phyloP scores from a whole-genome alignment of 2,888 invertebrate genomes.

The Clunio marinus region DNA sequence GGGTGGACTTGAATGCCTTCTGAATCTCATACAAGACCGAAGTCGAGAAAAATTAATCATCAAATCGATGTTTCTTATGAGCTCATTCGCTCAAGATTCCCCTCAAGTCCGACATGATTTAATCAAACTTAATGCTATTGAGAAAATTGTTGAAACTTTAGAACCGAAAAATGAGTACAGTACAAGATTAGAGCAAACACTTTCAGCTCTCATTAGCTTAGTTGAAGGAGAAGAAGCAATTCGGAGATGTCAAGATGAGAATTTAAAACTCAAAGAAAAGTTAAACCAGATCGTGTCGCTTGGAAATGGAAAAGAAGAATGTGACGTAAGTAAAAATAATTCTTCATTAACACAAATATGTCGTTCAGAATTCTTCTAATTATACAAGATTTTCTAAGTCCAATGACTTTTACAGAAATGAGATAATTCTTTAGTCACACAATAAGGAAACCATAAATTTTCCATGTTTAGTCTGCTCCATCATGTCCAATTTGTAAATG shows the following conservation, averaged over 20 bases:
- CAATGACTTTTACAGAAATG: constrained; percentile 21
- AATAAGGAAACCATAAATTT: constrained; percentile 31
- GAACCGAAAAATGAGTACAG: constrained; percentile 41
- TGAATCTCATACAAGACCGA: constrained; percentile 57
- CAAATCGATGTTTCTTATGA: constrained; percentile 70
- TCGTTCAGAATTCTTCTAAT: background rate
- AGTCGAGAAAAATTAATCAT: constrained; percentile 58
- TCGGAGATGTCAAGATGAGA: constrained; percentile 36
- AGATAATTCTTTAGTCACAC: background rate
- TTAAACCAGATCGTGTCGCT: background rate
- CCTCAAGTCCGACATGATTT: constrained; percentile 52
- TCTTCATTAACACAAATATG: background rate
- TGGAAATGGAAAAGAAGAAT: constrained; percentile 29
- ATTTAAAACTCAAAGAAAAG: constrained; percentile 39
- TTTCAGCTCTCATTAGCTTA: constrained; percentile 43
- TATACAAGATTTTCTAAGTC: background rate
- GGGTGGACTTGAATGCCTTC: constrained; percentile 63
- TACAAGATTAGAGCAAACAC: constrained; percentile 42
- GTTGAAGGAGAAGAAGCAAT: constrained; percentile 40
- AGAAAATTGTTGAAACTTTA: constrained; percentile 41
- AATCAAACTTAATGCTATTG: constrained; percentile 42
- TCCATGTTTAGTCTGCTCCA: constrained; percentile 14
- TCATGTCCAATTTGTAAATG: background rate
- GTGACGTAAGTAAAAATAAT: constrained; percentile 20
- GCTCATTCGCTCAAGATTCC: constrained; percentile 56